These are phyloP conservation scores for Brachypterus glaber DNA, from an alignment of 2,888 invertebrate species.

Conservation along the genomic window DNA sequence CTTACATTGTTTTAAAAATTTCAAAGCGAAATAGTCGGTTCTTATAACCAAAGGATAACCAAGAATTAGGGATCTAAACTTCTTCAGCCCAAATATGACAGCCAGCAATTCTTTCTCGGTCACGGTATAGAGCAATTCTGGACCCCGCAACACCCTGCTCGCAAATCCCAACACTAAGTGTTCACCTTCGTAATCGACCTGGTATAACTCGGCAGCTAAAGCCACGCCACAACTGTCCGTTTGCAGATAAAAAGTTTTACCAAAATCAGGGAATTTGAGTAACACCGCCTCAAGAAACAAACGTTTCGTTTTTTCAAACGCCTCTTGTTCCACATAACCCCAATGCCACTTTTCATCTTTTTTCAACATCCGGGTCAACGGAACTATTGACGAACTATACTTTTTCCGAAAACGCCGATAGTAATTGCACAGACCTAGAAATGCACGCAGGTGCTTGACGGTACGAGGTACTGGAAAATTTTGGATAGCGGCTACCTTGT, in stretches of 20 bases:
- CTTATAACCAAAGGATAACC: constrained; percentile 9
- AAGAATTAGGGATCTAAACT: constrained; percentile 7
- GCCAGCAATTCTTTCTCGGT: constrained; percentile 14
- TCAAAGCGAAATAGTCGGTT: constrained; percentile 17
- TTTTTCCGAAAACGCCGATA: constrained; percentile 9
- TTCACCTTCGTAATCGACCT: constrained; percentile 5
- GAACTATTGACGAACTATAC: constrained; percentile 12
- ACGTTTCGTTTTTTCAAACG: constrained; percentile 8
- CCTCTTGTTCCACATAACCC: constrained; percentile 7
- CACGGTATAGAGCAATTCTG: constrained; percentile 7
- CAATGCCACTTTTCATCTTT: constrained; percentile 11
- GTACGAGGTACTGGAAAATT: constrained; percentile 11
- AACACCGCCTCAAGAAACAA: constrained; percentile 11
- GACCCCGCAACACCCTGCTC: constrained; percentile 3
- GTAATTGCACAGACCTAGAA: constrained; percentile 12
- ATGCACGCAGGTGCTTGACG: constrained; percentile 10
- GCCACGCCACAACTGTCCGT: constrained; percentile 12
- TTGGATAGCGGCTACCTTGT: constrained; percentile 13
- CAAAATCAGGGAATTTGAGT: constrained; percentile 11
- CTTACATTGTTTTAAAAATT: constrained; percentile 4
- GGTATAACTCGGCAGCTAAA: constrained; percentile 11
- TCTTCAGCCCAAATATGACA: constrained; percentile 11
- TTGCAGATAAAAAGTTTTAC: constrained; percentile 6
- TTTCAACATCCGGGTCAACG: constrained; percentile 12
- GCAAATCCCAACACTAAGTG: constrained; percentile 7